These are phyloP conservation scores for Zaprionus ghesquierei DNA, from an alignment of 1,140 invertebrate genomes.

Conservation along the genomic window DNA sequence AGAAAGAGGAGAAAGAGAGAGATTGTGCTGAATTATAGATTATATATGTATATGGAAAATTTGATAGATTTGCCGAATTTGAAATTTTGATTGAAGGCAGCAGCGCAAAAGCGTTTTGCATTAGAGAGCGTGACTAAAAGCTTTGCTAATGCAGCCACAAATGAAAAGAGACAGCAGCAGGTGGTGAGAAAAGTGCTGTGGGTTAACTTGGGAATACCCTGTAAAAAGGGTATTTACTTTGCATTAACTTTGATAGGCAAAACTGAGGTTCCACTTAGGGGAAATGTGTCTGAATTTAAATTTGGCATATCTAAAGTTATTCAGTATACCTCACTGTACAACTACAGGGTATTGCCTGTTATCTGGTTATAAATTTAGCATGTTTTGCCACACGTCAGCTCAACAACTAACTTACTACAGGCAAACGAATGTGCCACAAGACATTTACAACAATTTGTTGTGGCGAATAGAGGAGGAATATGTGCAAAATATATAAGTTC, in stretches of 20 bases:
- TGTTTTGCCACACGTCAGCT: not conserved
- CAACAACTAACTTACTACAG: not conserved
- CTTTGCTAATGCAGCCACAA: not conserved
- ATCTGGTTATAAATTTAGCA: not conserved
- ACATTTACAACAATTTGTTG: not conserved
- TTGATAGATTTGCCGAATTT: not conserved
- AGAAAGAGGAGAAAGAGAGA: not conserved
- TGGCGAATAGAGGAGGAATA: not conserved
- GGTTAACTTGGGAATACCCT: not conserved
- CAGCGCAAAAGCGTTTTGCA: not conserved
- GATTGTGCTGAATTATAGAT: not conserved
- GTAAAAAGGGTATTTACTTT: not conserved
- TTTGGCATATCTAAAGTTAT: not conserved
- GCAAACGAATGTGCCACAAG: not conserved
- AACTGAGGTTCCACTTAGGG: not conserved
- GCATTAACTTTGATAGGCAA: not conserved
- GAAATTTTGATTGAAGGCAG: not conserved
- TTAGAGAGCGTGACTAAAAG: conserved; percentile 1
- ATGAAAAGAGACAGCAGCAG: not conserved
- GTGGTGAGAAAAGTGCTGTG: not conserved
- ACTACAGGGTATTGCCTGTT: not conserved
- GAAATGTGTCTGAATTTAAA: not conserved
- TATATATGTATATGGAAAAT: not conserved
- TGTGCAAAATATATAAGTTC: not conserved
- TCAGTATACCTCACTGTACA: not conserved